Evolutionary conservation across 1,140 invertebrate genomes (phyloP), one percentile per base, ranked within the genome.

Genomic region (Cyclina sinensis): DNA sequence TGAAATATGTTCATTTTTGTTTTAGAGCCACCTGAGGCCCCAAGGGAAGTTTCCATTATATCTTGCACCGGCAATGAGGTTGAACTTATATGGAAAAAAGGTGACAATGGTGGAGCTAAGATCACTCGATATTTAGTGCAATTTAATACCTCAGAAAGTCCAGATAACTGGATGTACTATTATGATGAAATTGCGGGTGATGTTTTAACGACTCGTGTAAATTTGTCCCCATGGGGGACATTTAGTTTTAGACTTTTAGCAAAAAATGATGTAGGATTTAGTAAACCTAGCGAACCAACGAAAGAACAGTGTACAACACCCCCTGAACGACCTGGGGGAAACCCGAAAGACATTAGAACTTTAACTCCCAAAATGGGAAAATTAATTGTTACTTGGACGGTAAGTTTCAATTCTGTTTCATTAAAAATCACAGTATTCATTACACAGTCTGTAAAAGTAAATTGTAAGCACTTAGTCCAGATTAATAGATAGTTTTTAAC

Each of bases 341-440:
- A 99, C 96, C 99, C 99, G 0, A 98, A 98, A 89, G 98, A 99
- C 94, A 99, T 99, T 0, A 96, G 97, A 92, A 99, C 98, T 2
- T 97, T 97, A 94, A 99, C 99, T 85, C 97, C 97, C 14, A 97
- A 97, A 74, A 98, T 98, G 3, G 97, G 97, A 90, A 99, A 99
- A 96, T 96, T 99, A 74, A 97, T 99, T 32, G 99, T 99, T 91
- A 97, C 97, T 1, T 99, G 99, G 99, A 98, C 98, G 59, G 97
- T 97, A 90, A 96, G 97, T 97, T 39, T 83, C 21, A 18, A 18
- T 18, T 54, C 2, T 54, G 51, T 54, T 54, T 54, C 12, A 18
- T 54, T 54, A n/a, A n/a, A n/a, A n/a, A n/a, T n/a, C n/a, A n/a
- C 43, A 43, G 14, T 43, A 43, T 43, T 43, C 43, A 43, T 43